These are phyloP conservation scores for Halcyon senegalensis DNA, from an alignment of 2,113 vertebrate species.

Conservation along the genomic window DNA sequence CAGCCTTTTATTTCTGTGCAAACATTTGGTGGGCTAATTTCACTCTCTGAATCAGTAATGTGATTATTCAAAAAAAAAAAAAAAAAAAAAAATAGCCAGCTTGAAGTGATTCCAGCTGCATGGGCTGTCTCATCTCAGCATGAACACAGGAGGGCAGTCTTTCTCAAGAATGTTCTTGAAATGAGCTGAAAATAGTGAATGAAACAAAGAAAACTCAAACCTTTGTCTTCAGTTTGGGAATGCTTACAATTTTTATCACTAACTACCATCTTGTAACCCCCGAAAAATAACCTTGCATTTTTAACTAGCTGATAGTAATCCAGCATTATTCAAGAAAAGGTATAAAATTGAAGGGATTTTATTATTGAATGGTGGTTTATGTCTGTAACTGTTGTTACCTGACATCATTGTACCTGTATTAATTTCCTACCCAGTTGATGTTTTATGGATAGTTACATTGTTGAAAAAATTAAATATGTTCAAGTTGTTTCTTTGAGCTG, in stretches of 20 bases:
- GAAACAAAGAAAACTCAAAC: constrained; percentile 63
- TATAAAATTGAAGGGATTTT: background rate
- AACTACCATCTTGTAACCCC: background rate
- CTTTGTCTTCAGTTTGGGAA: constrained; percentile 40
- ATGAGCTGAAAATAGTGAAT: background rate
- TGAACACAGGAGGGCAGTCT: constrained; percentile 75
- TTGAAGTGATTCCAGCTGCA: constrained; percentile 12
- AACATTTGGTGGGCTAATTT: constrained; percentile 49
- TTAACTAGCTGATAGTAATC: background rate
- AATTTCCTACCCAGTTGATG: background rate
- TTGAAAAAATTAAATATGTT: background rate
- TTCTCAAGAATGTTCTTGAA: constrained; percentile 12
- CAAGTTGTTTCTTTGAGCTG: background rate
- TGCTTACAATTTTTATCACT: background rate
- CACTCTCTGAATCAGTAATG: constrained; percentile 28
- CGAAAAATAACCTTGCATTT: background rate
- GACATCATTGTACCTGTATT: background rate
- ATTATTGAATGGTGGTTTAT: background rate
- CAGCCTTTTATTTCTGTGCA: constrained; percentile 58
- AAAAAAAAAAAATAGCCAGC: background rate
- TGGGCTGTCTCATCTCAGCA: background rate
- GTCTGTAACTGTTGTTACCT: background rate
- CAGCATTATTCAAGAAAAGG: background rate
- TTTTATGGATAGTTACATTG: background rate
- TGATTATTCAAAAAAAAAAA: background rate